These are phyloP conservation scores for Oncorhynchus kisutch DNA, from an alignment of 2,113 vertebrate species.

Conservation along the genomic window DNA sequence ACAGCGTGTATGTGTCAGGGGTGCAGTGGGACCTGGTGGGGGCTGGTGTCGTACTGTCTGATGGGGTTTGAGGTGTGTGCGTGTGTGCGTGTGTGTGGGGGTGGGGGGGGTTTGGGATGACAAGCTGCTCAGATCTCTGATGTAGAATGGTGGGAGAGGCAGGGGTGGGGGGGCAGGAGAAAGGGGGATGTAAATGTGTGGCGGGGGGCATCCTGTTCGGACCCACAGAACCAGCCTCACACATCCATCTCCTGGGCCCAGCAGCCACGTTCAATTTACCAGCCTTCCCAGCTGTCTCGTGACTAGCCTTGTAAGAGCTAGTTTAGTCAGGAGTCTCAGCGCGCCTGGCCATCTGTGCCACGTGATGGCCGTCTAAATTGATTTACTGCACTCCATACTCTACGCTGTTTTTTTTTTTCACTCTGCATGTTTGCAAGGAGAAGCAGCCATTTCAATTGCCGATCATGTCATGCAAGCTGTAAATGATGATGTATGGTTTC, in stretches of 20 bases:
- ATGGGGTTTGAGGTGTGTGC: not conserved
- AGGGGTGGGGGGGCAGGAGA: not conserved
- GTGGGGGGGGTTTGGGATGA: not conserved
- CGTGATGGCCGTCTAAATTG: constrained; percentile 19
- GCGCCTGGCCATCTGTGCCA: constrained; percentile 39
- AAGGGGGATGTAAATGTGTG: not conserved
- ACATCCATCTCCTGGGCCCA: constrained; percentile 46
- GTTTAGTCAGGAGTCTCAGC: constrained; percentile 35
- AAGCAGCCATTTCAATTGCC: constrained; percentile 6
- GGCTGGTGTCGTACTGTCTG: constrained; percentile 7
- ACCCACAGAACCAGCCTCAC: constrained; percentile 20
- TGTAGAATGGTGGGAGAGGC: too few species aligned
- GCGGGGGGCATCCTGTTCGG: not conserved
- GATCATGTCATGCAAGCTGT: constrained; percentile 27
- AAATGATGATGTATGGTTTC: constrained; percentile 45
- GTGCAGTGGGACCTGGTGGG: not conserved
- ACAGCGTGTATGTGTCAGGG: constrained; percentile 22
- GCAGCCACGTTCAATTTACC: constrained; percentile 59
- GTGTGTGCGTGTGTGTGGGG: not conserved
- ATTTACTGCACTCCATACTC: constrained; percentile 8
- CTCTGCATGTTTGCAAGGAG: constrained; percentile 1
- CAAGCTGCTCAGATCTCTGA: not conserved
- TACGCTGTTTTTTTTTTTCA: not conserved
- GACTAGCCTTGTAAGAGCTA: not conserved
- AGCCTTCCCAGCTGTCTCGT: constrained; percentile 23